These are phyloP conservation scores for Kryptolebias ocellatus DNA, from an alignment of 2,797 vertebrate genomes.

Conservation along the genomic window DNA sequence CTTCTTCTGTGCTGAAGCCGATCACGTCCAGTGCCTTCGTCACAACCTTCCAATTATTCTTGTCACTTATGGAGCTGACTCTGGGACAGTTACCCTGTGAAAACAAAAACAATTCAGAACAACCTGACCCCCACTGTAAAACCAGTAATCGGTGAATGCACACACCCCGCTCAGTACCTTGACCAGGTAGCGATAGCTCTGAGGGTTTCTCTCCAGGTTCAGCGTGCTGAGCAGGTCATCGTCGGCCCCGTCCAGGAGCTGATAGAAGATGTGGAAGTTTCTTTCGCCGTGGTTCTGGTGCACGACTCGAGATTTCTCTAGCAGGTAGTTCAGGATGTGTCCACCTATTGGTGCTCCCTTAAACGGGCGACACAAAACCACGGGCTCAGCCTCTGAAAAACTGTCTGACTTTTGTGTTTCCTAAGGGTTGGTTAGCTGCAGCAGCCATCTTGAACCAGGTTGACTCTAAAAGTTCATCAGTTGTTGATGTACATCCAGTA, in stretches of 20 bases:
- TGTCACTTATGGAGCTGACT: constrained; percentile 96
- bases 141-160: background rate
- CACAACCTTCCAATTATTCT: constrained; percentile 93
- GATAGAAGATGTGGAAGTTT: constrained; percentile 99
- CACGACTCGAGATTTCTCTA: constrained; percentile 97
- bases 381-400: background rate
- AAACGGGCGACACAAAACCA: constrained; percentile 3
- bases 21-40: constrained; percentile 89
- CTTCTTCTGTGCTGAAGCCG: constrained; percentile 89
- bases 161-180: constrained; percentile 80
- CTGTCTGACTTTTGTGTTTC: no score
- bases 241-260: constrained; percentile 93
- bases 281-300: constrained; percentile 97
- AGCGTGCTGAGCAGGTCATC: constrained; percentile 85
- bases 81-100: constrained; percentile 93
- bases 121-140: background rate
- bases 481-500: no score
- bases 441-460: no score
- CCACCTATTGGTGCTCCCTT: constrained; percentile 94
- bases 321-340: constrained; percentile 96
- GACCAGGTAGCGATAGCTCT: constrained; percentile 92
- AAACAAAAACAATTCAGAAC: constrained; percentile 10
- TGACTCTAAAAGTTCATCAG: no score
- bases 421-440: no score
- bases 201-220: constrained; percentile 90